phyloP scores from a whole-genome alignment of 2,797 vertebrate genomes.

The Alectoris magna region DNA sequence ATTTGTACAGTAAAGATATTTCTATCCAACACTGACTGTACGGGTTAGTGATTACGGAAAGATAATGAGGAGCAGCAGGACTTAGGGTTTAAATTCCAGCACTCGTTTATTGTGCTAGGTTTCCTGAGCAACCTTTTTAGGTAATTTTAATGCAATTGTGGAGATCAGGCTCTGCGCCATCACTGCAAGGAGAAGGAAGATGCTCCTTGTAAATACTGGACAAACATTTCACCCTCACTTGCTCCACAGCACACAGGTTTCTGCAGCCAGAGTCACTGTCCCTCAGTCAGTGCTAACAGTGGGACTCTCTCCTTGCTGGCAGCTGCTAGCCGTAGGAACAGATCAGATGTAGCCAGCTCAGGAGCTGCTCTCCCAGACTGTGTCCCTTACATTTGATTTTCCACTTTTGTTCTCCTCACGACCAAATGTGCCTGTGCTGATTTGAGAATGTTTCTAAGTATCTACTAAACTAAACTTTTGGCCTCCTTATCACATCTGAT shows the following conservation, averaged over 20 bases:
- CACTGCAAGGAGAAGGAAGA: background rate
- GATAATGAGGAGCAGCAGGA: background rate
- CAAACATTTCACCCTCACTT: background rate
- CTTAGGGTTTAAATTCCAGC: slow-evolving; percentile 9
- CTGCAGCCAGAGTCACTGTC: background rate
- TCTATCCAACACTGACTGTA: background rate
- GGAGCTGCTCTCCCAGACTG: background rate
- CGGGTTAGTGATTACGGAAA: slow-evolving; percentile 21
- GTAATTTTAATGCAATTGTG: background rate
- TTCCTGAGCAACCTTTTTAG: background rate
- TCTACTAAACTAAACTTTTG: background rate
- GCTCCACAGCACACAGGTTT: background rate
- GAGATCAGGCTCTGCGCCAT: background rate
- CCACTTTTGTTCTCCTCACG: background rate
- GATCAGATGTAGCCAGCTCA: background rate
- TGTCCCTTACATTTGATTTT: background rate
- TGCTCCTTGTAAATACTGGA: background rate
- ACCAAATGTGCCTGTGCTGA: background rate
- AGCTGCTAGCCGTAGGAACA: background rate
- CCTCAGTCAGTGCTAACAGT: background rate
- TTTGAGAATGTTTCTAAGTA: background rate
- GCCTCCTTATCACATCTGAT: background rate
- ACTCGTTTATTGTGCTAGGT: background rate
- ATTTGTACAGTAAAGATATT: slow-evolving; percentile 42
- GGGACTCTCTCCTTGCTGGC: background rate